Conservation (phyloP, 2,888 invertebrate genomes). For the Oligia latruncula region DNA sequence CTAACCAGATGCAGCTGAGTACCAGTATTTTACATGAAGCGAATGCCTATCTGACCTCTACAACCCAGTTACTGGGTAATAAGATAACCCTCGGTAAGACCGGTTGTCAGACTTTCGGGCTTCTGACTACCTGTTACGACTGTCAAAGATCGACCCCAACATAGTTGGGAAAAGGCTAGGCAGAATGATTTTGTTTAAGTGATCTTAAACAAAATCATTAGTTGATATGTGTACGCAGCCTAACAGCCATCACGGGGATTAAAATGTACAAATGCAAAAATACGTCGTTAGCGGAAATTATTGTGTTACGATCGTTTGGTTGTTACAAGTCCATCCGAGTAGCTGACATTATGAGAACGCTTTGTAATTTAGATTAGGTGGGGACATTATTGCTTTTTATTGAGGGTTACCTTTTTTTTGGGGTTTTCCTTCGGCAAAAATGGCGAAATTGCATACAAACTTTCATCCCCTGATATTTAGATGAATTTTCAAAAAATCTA, state of each 20-base stretch:
- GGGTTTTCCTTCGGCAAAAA: too few species aligned
- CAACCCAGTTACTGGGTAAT: not conserved
- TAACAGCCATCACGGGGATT: slow-evolving; percentile 60
- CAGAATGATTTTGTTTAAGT: not conserved
- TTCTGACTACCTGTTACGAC: not conserved
- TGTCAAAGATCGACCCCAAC: not conserved
- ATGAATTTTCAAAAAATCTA: too few species aligned
- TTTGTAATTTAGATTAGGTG: slow-evolving; percentile 48
- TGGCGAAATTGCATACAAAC: too few species aligned
- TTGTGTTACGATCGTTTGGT: slow-evolving; percentile 39
- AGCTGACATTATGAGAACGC: slow-evolving; percentile 20
- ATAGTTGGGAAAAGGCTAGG: too few species aligned
- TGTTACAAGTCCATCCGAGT: slow-evolving; percentile 51
- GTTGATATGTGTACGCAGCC: not conserved
- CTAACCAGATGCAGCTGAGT: not conserved
- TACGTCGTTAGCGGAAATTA: slow-evolving; percentile 53
- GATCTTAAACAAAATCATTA: too few species aligned
- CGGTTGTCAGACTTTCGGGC: not conserved
- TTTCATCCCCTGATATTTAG: too few species aligned
- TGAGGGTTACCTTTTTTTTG: not conserved
- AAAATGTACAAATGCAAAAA: slow-evolving; percentile 60
- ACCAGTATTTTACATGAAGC: not conserved
- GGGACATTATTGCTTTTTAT: slow-evolving; percentile 10
- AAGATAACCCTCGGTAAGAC: not conserved
- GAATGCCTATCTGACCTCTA: not conserved